phyloP scores from a whole-genome alignment of 2,113 vertebrate species.

The Talpa occidentalis region DNA sequence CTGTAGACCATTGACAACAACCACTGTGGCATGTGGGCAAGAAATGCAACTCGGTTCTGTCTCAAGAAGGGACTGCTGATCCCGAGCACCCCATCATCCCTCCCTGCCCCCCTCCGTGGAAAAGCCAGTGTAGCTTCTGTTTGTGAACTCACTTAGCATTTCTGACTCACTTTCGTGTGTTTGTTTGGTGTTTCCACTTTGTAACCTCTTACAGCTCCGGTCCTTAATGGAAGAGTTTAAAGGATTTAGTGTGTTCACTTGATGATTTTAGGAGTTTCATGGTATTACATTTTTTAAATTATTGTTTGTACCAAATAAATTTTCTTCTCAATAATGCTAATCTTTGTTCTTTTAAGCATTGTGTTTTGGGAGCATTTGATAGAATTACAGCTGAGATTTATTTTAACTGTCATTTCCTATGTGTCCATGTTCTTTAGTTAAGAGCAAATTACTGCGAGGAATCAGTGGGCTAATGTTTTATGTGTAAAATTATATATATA shows the following conservation, averaged over 20 bases:
- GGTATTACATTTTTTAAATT: neutral
- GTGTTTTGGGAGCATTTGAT: neutral
- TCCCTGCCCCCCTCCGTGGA: rapidly evolving
- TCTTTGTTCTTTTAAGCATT: neutral
- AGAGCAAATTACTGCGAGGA: neutral
- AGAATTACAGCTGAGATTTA: neutral
- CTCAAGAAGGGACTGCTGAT: neutral
- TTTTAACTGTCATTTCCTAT: neutral
- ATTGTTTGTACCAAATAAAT: neutral
- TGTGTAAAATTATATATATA: neutral
- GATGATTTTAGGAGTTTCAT: neutral
- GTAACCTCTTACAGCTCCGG: neutral
- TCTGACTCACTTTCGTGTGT: neutral
- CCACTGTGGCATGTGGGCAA: neutral
- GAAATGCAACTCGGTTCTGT: neutral
- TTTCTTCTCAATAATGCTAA: neutral
- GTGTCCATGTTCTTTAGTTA: neutral
- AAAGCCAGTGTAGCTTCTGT: neutral
- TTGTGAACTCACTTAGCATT: neutral
- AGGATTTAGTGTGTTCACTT: neutral
- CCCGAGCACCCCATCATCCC: too few species aligned
- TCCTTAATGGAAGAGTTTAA: neutral
- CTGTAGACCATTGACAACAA: neutral
- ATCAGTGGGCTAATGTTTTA: neutral
- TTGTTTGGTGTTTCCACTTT: neutral